A percentile compares a stretch with the other conserved stretches of the same genome.
These are phyloP conservation scores for Pachyuromys duprasi DNA, from an alignment of 2,797 vertebrate genomes.

Conservation along the genomic window DNA sequence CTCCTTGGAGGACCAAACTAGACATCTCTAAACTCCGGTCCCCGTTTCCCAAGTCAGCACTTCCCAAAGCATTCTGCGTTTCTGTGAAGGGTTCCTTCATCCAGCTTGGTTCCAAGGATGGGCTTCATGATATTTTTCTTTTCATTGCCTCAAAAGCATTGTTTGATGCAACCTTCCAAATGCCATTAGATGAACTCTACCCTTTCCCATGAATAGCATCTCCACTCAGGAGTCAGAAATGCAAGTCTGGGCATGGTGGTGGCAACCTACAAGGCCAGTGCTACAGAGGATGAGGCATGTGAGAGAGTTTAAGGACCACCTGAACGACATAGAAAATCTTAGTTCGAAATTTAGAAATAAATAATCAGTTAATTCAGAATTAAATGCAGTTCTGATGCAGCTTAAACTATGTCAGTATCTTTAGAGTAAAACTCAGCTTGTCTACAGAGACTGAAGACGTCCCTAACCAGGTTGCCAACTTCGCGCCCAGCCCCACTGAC, in stretches of 20 bases:
- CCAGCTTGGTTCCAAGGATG: not conserved
- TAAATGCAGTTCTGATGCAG: not conserved
- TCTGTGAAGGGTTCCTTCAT: not conserved
- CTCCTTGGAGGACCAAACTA: not conserved
- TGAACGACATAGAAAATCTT: not conserved
- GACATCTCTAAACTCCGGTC: not conserved
- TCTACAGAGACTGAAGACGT: not conserved
- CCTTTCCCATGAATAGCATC: not conserved
- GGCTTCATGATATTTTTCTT: not conserved
- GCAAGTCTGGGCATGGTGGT: not conserved
- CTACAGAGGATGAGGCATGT: not conserved
- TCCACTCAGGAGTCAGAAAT: conserved; percentile 21
- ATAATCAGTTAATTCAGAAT: not conserved
- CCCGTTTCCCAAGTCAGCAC: not conserved
- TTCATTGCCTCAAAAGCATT: not conserved
- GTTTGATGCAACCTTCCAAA: not conserved
- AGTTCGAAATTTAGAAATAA: not conserved
- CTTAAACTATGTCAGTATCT: not conserved
- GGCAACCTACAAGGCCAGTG: not conserved
- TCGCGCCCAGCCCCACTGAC: not conserved
- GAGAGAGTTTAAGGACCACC: not conserved
- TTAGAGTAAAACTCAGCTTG: not conserved
- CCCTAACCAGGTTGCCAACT: not conserved
- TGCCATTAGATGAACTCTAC: not conserved
- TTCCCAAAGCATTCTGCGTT: not conserved